Conservation (phyloP, 2,797 vertebrate species). For the Dromococcyx pavoninus region DNA sequence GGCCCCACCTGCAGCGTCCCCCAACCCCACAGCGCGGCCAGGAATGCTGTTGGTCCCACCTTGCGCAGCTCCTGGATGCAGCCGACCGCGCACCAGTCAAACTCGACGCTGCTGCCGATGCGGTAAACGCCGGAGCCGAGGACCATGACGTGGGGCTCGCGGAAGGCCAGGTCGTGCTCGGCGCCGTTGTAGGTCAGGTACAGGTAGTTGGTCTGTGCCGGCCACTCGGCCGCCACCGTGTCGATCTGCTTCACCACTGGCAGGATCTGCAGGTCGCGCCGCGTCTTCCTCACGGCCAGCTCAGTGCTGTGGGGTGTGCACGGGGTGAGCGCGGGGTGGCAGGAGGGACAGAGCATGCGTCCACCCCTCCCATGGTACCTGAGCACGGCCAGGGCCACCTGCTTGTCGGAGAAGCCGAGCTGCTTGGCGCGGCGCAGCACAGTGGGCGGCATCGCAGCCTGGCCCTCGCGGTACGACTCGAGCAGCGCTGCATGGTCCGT, state of each 20-base stretch:
- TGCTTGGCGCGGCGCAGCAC: constrained; percentile 90
- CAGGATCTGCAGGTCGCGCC: constrained; percentile 88
- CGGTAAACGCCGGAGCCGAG: constrained; percentile 96
- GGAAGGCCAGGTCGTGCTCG: constrained; percentile 86
- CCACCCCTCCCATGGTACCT: constrained; percentile 73
- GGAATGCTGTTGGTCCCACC: constrained; percentile 69
- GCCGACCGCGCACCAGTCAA: constrained; percentile 96
- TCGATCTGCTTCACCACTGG: constrained; percentile 97
- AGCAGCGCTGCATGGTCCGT: constrained; percentile 83
- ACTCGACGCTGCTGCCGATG: constrained; percentile 97
- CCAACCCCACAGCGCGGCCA: too few relatives aligned
- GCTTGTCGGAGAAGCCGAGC: constrained; percentile 97
- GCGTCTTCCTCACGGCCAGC: constrained; percentile 91
- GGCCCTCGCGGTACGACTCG: constrained; percentile 82
- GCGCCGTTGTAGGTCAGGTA: constrained; percentile 93
- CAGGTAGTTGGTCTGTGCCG: constrained; percentile 94
- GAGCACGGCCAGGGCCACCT: constrained; percentile 91
- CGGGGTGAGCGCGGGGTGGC: not conserved
- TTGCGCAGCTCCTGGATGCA: constrained; percentile 95
- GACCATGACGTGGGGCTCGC: constrained; percentile 90
- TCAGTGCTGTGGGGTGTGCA: constrained; percentile 83
- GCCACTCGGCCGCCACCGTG: constrained; percentile 97
- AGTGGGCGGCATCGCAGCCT: constrained; percentile 80
- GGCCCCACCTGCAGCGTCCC: too few relatives aligned
- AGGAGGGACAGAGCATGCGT: rapidly evolving